These are phyloP conservation scores for Physeter macrocephalus DNA, from an alignment of 2,113 vertebrate species.

Conservation along the genomic window DNA sequence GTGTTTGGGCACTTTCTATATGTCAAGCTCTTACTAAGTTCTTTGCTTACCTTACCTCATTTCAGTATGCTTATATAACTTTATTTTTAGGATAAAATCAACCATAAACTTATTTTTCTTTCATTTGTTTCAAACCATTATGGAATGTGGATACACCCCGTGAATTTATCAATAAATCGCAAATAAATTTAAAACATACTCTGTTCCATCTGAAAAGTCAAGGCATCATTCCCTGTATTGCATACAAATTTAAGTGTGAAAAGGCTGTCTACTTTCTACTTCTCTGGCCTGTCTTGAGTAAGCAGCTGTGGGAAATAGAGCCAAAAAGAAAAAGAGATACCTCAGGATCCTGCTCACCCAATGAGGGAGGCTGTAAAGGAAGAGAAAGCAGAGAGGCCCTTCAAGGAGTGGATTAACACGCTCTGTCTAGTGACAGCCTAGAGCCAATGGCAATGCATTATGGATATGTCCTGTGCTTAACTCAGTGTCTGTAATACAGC, in stretches of 20 bases:
- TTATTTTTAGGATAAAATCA: slow-evolving; percentile 69
- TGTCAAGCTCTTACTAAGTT: neutral
- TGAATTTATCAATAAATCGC: slow-evolving; percentile 67
- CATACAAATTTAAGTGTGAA: neutral
- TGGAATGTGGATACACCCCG: slow-evolving; percentile 30
- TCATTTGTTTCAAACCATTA: slow-evolving; percentile 34
- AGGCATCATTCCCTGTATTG: neutral
- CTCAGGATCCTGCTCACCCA: neutral
- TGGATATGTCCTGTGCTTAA: neutral
- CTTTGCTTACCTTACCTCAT: neutral
- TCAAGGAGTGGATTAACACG: neutral
- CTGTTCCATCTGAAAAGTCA: neutral
- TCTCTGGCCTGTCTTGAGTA: neutral
- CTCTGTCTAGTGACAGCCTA: neutral
- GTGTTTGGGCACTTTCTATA: neutral
- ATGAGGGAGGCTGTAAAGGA: neutral
- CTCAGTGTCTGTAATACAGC: neutral
- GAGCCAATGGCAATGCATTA: neutral
- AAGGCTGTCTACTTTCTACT: neutral
- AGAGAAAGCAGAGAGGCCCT: neutral
- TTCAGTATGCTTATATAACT: slow-evolving; percentile 56
- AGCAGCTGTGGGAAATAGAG: neutral
- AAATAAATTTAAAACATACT: slow-evolving; percentile 14
- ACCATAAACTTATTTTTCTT: slow-evolving; percentile 58
- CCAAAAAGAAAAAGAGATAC: neutral